Conservation (phyloP, 2,797 vertebrate species). For the Sardinella longiceps region DNA sequence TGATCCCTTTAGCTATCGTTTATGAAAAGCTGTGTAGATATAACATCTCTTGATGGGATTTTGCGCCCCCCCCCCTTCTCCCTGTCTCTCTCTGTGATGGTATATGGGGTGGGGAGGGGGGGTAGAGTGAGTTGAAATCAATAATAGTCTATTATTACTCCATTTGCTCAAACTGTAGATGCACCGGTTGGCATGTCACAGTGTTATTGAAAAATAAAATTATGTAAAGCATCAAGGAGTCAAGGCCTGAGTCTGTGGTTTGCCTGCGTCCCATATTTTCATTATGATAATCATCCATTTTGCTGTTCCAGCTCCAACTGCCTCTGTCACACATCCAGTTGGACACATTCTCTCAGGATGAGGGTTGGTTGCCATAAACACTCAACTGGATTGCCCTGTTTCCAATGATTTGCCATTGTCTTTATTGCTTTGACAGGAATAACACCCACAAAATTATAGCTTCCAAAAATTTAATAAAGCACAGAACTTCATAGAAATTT, state of each 20-base stretch:
- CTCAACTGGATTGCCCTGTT: neutral
- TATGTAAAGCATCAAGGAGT: neutral
- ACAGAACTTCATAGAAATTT: too few relatives aligned
- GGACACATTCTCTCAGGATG: neutral
- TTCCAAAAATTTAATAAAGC: neutral
- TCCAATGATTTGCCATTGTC: neutral
- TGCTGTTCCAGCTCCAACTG: neutral
- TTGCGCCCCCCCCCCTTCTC: neutral
- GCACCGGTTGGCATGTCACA: neutral
- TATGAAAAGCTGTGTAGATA: conserved; percentile 71
- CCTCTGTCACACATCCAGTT: neutral
- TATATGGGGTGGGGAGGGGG: neutral
- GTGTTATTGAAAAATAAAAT: conserved; percentile 2
- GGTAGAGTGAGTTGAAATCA: neutral
- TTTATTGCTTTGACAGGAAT: neutral
- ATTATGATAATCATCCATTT: neutral
- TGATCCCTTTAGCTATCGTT: conserved; percentile 59
- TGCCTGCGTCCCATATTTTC: neutral
- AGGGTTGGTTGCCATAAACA: neutral
- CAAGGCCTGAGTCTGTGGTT: neutral
- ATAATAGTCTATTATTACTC: neutral
- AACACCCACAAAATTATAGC: too few relatives aligned
- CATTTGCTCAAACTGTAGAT: neutral
- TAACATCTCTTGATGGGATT: conserved; percentile 69
- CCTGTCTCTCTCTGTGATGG: neutral